A percentile compares a stretch with the other conserved stretches of the same genome.
phyloP scores from a whole-genome alignment of 1,140 invertebrate species.

The Drosophila triauraria region DNA sequence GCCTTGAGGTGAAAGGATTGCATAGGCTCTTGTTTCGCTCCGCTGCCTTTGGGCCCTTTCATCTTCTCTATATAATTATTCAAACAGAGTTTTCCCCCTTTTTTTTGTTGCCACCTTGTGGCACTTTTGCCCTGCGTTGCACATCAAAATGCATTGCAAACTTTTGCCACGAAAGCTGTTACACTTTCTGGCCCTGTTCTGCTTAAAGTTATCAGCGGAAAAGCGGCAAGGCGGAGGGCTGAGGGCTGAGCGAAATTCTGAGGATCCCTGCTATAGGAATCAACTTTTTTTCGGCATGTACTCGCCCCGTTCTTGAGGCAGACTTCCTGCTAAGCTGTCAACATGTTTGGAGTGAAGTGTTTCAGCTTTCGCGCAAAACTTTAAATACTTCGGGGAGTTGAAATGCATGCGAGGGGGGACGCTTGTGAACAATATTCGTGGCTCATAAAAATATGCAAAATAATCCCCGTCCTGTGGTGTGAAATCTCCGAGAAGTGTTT shows the following conservation, averaged over 20 bases:
- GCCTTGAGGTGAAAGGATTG: slow-evolving; percentile 53
- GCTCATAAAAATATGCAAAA: slow-evolving; percentile 21
- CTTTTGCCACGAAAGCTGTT: slow-evolving; percentile 57
- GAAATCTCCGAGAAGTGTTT: slow-evolving; percentile 1
- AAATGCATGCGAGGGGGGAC: slow-evolving; percentile 19
- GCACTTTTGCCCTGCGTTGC: slow-evolving; percentile 34
- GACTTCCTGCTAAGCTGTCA: slow-evolving; percentile 74
- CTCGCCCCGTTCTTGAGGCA: slow-evolving; percentile 35
- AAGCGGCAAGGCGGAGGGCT: not conserved
- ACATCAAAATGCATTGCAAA: slow-evolving; percentile 76
- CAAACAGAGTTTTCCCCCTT: slow-evolving; percentile 36
- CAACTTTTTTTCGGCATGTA: slow-evolving; percentile 33
- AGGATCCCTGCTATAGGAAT: slow-evolving; percentile 16
- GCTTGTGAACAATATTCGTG: slow-evolving; percentile 15
- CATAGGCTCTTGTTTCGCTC: slow-evolving; percentile 23
- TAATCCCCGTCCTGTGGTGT: not conserved
- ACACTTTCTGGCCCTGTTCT: slow-evolving; percentile 54
- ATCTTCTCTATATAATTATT: slow-evolving; percentile 63
- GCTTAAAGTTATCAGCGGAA: slow-evolving; percentile 57
- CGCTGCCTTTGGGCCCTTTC: slow-evolving; percentile 27
- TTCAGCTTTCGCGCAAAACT: slow-evolving; percentile 53
- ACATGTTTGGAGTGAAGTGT: slow-evolving; percentile 76
- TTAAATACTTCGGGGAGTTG: slow-evolving; percentile 55
- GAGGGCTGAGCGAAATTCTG: not conserved
- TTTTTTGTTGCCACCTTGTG: slow-evolving; percentile 26